Conservation (phyloP, 2,113 vertebrate species). For the Pelvicachromis taeniatus region DNA sequence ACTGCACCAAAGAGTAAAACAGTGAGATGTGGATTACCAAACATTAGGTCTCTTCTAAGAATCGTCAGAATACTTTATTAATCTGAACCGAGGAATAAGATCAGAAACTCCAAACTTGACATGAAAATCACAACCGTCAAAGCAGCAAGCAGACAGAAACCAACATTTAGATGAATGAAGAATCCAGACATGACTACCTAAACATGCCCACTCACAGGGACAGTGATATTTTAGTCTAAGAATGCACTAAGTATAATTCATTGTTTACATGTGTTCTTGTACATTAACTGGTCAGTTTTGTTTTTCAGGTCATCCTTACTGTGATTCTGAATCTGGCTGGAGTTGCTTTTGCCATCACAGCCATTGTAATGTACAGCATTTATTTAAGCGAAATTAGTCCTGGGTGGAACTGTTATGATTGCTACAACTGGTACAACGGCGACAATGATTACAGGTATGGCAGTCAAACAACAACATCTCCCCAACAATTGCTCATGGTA, state of each 20-base stretch:
- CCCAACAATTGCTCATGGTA: rapidly evolving
- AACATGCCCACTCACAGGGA: background rate
- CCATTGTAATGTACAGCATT: slow-evolving; percentile 28
- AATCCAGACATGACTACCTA: rapidly evolving
- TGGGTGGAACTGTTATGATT: rapidly evolving
- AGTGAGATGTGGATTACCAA: too few species aligned
- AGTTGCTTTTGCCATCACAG: slow-evolving; percentile 40
- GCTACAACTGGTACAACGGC: rapidly evolving
- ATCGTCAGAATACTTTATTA: background rate
- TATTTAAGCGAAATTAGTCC: rapidly evolving
- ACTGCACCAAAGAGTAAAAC: rapidly evolving
- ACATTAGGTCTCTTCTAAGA: background rate
- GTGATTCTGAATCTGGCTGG: slow-evolving; percentile 39
- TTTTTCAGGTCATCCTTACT: slow-evolving; percentile 39
- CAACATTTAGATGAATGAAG: background rate
- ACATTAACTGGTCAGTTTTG: background rate
- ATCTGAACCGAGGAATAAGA: background rate
- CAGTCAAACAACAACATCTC: rapidly evolving
- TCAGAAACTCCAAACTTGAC: background rate
- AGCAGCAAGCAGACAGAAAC: background rate
- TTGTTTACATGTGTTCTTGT: background rate
- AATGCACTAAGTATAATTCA: background rate
- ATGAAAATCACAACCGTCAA: background rate
- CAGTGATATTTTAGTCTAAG: background rate
- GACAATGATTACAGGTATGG: rapidly evolving